These are phyloP conservation scores for Saccostrea echinata DNA, from an alignment of 1,140 invertebrate species.

Conservation along the genomic window DNA sequence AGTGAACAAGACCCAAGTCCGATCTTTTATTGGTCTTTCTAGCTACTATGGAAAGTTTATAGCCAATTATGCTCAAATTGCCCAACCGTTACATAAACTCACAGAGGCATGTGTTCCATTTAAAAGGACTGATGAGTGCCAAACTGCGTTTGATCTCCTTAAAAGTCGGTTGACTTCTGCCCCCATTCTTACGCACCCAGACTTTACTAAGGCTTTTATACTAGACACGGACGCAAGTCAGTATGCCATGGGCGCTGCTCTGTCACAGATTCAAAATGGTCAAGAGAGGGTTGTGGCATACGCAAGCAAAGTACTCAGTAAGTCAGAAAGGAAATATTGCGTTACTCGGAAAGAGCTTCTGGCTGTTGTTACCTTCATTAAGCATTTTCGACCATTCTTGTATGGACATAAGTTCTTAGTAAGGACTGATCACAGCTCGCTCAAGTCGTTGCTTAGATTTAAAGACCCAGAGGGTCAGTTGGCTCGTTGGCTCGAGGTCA, in stretches of 20 bases:
- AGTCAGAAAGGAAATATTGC: slow-evolving; percentile 49
- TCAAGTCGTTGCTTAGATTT: slow-evolving; percentile 60
- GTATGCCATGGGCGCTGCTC: slow-evolving; percentile 75
- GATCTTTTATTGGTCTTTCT: slow-evolving; percentile 10
- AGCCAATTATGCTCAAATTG: not conserved
- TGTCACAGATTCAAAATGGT: slow-evolving; percentile 73
- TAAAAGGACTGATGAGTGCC: slow-evolving; percentile 12
- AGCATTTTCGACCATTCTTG: slow-evolving; percentile 55
- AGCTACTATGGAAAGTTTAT: slow-evolving; percentile 32
- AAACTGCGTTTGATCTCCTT: slow-evolving; percentile 41
- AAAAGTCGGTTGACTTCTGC: slow-evolving; percentile 65
- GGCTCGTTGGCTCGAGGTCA: slow-evolving; percentile 60
- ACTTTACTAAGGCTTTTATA: slow-evolving; percentile 72
- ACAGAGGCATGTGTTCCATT: slow-evolving; percentile 5
- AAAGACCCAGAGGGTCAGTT: slow-evolving; percentile 63
- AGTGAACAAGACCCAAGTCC: not conserved
- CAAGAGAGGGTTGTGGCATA: slow-evolving; percentile 51
- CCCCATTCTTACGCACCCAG: slow-evolving; percentile 67
- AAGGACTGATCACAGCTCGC: slow-evolving; percentile 62
- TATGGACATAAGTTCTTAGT: slow-evolving; percentile 56
- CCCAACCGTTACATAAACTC: slow-evolving; percentile 19
- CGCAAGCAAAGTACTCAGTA: slow-evolving; percentile 39
- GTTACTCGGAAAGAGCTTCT: slow-evolving; percentile 60
- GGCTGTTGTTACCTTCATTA: slow-evolving; percentile 52
- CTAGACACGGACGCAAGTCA: slow-evolving; percentile 79